Conservation (phyloP, 2,888 invertebrate genomes). For the Mechanitis messenoides region DNA sequence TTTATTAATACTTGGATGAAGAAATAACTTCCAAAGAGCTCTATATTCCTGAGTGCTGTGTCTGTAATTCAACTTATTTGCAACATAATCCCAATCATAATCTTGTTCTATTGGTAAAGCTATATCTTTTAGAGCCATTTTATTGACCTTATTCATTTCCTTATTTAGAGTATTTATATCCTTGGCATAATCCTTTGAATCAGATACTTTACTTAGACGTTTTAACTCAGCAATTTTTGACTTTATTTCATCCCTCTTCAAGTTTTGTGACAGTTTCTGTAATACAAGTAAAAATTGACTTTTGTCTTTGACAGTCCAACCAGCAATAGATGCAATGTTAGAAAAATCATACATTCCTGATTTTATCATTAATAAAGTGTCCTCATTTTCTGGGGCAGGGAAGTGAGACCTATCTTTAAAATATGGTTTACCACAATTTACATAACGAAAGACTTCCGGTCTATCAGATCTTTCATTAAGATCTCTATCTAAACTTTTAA, state of each 20-base stretch:
- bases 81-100: constrained; percentile 78
- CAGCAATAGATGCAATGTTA: constrained; percentile 55
- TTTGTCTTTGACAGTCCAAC: constrained; percentile 79
- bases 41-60: constrained; percentile 80
- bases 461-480: constrained; percentile 32
- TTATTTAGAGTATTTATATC: constrained; percentile 34
- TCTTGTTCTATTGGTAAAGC: constrained; percentile 55
- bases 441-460: constrained; percentile 41
- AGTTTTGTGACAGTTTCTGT: constrained; percentile 49
- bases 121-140: constrained; percentile 43
- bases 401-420: constrained; percentile 79
- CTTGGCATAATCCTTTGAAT: constrained; percentile 18
- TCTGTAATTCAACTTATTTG: constrained; percentile 64
- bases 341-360: constrained; percentile 65
- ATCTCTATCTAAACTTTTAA: constrained; percentile 27
- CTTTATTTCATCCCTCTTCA: constrained; percentile 38
- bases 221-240: constrained; percentile 40
- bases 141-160: constrained; percentile 39
- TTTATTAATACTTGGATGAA: constrained; percentile 81
- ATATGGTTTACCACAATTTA: constrained; percentile 77
- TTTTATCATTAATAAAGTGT: constrained; percentile 63
- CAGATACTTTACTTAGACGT: constrained; percentile 30
- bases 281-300: constrained; percentile 68
- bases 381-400: constrained; percentile 76
- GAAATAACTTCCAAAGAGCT: constrained; percentile 82